Evolutionary conservation across 1,140 invertebrate species (phyloP), one percentile per base, ranked within the genome.

Genomic region (Drosophila equinoxialis): DNA sequence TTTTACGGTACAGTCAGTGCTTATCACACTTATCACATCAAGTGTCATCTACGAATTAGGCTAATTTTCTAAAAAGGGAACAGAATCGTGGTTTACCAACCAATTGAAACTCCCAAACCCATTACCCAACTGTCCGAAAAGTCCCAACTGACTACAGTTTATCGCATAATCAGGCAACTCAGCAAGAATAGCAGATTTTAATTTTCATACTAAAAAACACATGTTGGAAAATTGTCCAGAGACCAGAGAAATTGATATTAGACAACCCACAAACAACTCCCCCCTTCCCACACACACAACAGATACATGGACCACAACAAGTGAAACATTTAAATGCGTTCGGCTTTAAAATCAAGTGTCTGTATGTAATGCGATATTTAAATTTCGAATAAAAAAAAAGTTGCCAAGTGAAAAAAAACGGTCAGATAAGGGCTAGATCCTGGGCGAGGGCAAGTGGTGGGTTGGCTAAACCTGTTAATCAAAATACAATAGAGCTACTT

Each of bases 341-440:
- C 55, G 68, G 69, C 79, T 89, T 71, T 78, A 78, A 89, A 87
- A 77, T 84, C 84, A 87, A 87, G 84, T 89, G 84, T 57, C 80
- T 87, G 84, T 80, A 39, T 80, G 84, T 87, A 87, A 87, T 87
- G 84, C 84, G 84, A 87, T 87, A 87, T 87, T 89, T 84, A 84
- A 87, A 87, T 89, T 87, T 89, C 13, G 10, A 51, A 51, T 51
- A 51, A 51, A 51, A 51, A 51, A 45, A 57, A 72, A 62, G 20
- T 6, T 30, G 6, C 5, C 30, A 37, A 8, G 42, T 10, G 61
- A 37, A 26, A 62, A 14, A 80, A 81, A 80, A 79, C 65, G 62
- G 64, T 30, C 70, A 55, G 68, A 87, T 74, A 65, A 68, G 73
- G 63, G 45, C 68, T 76, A 54, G 65, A 77, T 67, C 26, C 70